These are phyloP conservation scores for Pseudomugil gertrudae DNA, from an alignment of 2,797 vertebrate genomes.

Conservation along the genomic window DNA sequence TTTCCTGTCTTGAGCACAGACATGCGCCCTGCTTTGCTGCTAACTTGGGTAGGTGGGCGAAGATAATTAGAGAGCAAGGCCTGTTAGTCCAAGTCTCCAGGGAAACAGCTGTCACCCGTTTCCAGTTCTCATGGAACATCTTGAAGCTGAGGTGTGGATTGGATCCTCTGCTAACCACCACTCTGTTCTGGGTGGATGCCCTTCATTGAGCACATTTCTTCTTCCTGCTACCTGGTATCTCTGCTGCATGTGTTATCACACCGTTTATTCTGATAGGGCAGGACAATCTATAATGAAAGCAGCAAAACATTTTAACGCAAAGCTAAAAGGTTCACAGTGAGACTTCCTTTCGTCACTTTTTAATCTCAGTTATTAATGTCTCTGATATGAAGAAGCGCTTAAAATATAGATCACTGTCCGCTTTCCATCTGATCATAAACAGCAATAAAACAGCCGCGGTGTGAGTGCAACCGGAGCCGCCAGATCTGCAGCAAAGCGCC, in stretches of 20 bases:
- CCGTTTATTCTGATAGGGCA: conserved; percentile 6
- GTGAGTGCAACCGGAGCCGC: conserved; percentile 45
- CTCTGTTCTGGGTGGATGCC: conserved; percentile 40
- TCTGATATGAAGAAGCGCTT: conserved; percentile 12
- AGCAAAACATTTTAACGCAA: too few species aligned
- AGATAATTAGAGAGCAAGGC: conserved; percentile 58
- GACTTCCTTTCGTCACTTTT: neutral
- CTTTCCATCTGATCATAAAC: conserved; percentile 5
- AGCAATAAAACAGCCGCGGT: conserved; percentile 11
- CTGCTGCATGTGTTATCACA: conserved; percentile 27
- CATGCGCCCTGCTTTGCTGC: conserved; percentile 27
- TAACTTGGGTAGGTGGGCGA: conserved; percentile 58
- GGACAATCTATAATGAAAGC: conserved; percentile 18
- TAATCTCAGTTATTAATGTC: conserved; percentile 4
- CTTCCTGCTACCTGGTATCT: conserved; percentile 16
- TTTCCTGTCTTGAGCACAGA: conserved; percentile 27
- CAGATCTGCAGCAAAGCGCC: conserved; percentile 51
- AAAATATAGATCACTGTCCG: conserved; percentile 5
- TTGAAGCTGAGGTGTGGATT: conserved; percentile 42
- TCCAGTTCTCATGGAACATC: conserved; percentile 58
- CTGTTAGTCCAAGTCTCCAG: conserved; percentile 60
- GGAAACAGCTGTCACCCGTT: conserved; percentile 63
- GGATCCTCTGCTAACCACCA: conserved; percentile 21
- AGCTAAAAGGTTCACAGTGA: neutral
- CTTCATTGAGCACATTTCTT: conserved; percentile 42